Percentiles rank a stretch among this genome's conserved stretches.
Conservation (phyloP, 2,113 vertebrate species). For the Piprites chloris region DNA sequence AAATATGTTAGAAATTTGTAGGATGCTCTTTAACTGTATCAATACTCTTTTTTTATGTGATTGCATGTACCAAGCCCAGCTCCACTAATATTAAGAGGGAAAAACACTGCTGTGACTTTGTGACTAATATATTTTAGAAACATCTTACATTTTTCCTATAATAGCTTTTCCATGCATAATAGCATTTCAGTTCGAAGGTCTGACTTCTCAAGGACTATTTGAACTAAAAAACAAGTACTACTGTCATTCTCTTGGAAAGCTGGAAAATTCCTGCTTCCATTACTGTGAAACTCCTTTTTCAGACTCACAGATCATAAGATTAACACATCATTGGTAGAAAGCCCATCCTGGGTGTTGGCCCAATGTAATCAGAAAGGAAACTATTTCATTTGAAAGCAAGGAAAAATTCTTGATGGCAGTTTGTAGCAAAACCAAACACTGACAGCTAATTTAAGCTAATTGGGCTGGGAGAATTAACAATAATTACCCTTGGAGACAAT, state of each 20-base stretch:
- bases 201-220: conserved; percentile 32
- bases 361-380: background rate
- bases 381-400: background rate
- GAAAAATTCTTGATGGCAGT: background rate
- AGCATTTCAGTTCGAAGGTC: conserved; percentile 41
- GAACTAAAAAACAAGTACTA: conserved; percentile 18
- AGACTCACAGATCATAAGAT: background rate
- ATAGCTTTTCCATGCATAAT: conserved; percentile 58
- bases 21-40: background rate
- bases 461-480: background rate
- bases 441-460: background rate
- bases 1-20: conserved; percentile 43
- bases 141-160: conserved; percentile 17
- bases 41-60: conserved; percentile 31
- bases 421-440: background rate
- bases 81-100: background rate
- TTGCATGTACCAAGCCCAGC: background rate
- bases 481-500: background rate
- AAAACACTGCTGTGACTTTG: background rate
- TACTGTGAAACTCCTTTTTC: conserved; percentile 17
- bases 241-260: background rate
- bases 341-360: background rate
- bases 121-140: conserved; percentile 54
- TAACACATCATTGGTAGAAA: background rate
- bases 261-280: background rate